phyloP scores from a whole-genome alignment of 1,140 invertebrate genomes.

The Anagrus nilaparvatae region DNA sequence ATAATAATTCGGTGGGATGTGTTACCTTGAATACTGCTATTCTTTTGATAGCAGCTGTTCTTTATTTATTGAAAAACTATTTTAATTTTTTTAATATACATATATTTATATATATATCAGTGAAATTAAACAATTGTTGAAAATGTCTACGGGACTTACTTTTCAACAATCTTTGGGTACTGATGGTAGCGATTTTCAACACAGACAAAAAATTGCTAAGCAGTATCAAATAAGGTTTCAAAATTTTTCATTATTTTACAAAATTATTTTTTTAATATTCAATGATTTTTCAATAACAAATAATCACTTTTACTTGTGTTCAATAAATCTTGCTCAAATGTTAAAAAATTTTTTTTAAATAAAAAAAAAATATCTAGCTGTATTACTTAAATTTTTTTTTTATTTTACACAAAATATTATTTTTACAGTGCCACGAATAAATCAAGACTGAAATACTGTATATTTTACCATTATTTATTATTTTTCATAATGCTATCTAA shows the following conservation, averaged over 20 bases:
- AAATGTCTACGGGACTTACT: conserved; percentile 60
- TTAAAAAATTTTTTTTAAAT: not conserved
- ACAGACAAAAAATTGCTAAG: conserved; percentile 80
- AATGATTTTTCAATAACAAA: not conserved
- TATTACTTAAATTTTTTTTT: conserved; percentile 11
- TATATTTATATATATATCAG: not conserved
- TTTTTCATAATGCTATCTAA: conserved; percentile 87
- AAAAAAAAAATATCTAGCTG: no score
- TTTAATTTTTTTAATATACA: conserved; percentile 5
- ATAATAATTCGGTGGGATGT: conserved; percentile 19
- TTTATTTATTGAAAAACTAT: conserved; percentile 16
- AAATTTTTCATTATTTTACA: no score
- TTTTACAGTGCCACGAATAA: conserved; percentile 82
- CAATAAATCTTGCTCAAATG: not conserved
- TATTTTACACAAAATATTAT: conserved; percentile 8
- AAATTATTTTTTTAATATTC: no score
- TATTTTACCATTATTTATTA: conserved; percentile 84
- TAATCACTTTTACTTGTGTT: not conserved
- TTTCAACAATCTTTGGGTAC: conserved; percentile 71
- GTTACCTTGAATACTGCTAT: conserved; percentile 23
- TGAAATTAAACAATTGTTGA: conserved; percentile 9
- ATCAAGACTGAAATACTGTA: conserved; percentile 81
- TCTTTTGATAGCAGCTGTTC: conserved; percentile 21
- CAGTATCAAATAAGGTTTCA: conserved; percentile 88
- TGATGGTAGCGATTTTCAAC: conserved; percentile 84